These are phyloP conservation scores for Halcyon senegalensis DNA, from an alignment of 2,113 vertebrate species.

Conservation along the genomic window DNA sequence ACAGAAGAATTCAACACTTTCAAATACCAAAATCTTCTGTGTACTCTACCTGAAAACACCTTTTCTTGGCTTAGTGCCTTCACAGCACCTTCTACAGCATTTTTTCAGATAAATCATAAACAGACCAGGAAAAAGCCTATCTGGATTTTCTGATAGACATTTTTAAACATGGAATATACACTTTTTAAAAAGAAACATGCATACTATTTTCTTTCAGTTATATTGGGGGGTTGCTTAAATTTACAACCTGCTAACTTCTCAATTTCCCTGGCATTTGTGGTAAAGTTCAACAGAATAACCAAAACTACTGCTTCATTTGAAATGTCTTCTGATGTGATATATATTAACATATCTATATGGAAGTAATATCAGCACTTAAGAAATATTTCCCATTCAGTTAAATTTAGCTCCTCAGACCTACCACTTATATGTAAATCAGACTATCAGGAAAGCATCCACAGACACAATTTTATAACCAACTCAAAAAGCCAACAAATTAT, in stretches of 20 bases:
- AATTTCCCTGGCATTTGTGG: background rate
- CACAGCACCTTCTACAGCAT: background rate
- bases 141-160: background rate
- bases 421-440: background rate
- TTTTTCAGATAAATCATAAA: background rate
- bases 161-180: background rate
- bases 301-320: background rate
- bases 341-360: background rate
- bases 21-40: background rate
- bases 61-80: conserved; percentile 1
- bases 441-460: background rate
- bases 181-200: background rate
- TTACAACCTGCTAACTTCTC: background rate
- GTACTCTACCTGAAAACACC: background rate
- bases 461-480: background rate
- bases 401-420: background rate
- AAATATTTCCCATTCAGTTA: background rate
- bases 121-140: background rate
- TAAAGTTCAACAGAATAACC: background rate
- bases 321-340: background rate
- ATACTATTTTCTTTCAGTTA: background rate
- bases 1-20: background rate
- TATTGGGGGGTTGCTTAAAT: background rate
- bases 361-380: background rate
- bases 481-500: background rate